Base-by-base conservation (phyloP, 2,888 invertebrate species). In the Orchesellides sinensis region DNA sequence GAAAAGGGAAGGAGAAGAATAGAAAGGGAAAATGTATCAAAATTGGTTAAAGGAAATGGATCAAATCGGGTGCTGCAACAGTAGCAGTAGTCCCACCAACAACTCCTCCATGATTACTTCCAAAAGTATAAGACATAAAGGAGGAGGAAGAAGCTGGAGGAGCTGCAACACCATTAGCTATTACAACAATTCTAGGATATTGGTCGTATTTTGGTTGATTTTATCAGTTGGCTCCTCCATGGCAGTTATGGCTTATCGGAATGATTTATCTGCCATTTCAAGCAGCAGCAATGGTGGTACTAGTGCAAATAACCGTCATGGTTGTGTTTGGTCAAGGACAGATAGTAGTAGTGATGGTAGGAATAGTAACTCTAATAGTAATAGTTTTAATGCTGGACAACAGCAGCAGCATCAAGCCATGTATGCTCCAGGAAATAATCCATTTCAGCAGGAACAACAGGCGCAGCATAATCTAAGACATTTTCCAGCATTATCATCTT, bases 161-260 rank as follows among this genome's bases (percentile, higher is more conserved):
- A 32, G 83, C 40, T 69, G 75, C 4, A 65, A 49, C 49, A 12
- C 40, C 25, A 61, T 23, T 3, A 25, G 72, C 32, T 35, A 49
- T 61, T 52, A 66, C 52, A 56, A 45, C 23, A 40, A 54, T 73
- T 54, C 56, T n/a, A 70, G 54, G 52, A 56, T 80, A 79, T 65
- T 79, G 35, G 40, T 65, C 54, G 72, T 68, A 23, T 70, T 49
- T 49, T 69, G 59, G 69, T 52, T 86, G 84, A 84, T 84, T 70
- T 69, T 84, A 86, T 86, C 85, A 78, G 83, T 83, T 61, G 68
- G 84, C 68, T 77, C 66, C 75, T 84, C 83, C 63, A 40, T 84
- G 85, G 84, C 85, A 85, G 85, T 85, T 84, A 80, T 80, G 80
- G 84, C 85, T 84, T 84, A 85, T 85, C 85, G 83, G 73, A 85